Evolutionary conservation across 2,113 vertebrate genomes (phyloP).

Genomic region (Burhinus bistriatus): DNA sequence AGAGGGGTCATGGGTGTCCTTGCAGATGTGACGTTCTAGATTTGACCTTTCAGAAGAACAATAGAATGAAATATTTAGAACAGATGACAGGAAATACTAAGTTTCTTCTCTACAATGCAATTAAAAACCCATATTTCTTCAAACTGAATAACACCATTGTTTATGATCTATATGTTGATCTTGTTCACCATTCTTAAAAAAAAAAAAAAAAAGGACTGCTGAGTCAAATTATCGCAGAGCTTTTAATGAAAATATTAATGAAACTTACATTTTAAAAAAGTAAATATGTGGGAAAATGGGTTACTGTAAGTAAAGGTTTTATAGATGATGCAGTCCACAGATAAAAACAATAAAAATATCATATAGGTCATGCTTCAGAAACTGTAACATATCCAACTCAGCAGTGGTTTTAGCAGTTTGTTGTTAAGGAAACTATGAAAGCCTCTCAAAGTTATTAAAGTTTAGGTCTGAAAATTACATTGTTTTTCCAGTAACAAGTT

Average conservation of each 20-base stretch:
- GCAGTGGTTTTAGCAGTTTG: background rate
- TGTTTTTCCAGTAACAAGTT: background rate
- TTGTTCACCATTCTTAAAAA: background rate
- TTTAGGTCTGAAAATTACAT: background rate
- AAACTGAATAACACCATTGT: background rate
- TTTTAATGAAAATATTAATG: background rate
- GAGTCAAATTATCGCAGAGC: background rate
- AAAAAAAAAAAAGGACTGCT: background rate
- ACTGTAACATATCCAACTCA: background rate
- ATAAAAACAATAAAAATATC: background rate
- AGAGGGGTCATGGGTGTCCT: conserved; percentile 10
- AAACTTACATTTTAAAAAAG: background rate
- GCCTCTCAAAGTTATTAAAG: background rate
- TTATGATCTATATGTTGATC: background rate
- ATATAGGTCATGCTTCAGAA: background rate
- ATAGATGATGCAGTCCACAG: background rate
- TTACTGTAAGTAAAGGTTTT: background rate
- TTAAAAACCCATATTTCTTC: conserved; percentile 23
- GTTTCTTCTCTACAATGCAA: background rate
- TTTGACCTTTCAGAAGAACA: conserved; percentile 45
- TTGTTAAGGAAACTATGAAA: background rate
- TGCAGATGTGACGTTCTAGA: conserved; percentile 21
- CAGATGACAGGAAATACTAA: conserved; percentile 49
- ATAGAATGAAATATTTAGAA: conserved; percentile 11
- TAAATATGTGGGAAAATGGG: background rate